Conservation (phyloP, 2,113 vertebrate species). For the Beaufortia kweichowensis region DNA sequence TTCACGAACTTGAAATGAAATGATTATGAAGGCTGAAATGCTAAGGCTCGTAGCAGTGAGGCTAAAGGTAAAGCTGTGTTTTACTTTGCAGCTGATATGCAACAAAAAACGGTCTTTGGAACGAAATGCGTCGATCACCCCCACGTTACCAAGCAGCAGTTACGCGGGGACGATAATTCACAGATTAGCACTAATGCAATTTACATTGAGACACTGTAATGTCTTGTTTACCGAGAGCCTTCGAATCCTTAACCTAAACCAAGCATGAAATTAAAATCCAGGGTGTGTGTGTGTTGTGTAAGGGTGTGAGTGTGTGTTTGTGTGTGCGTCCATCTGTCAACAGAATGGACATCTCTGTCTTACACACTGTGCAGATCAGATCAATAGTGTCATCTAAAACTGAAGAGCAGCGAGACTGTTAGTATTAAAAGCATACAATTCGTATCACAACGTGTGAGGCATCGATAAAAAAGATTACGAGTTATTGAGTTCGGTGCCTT, state of each 20-base stretch:
- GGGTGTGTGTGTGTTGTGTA: conserved; percentile 37
- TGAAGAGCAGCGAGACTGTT: conserved; percentile 55
- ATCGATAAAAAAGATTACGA: conserved; percentile 56
- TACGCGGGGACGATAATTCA: conserved; percentile 32
- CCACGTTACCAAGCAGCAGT: conserved; percentile 34
- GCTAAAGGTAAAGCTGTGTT: conserved; percentile 45
- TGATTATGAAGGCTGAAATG: conserved; percentile 20
- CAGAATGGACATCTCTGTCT: conserved; percentile 40
- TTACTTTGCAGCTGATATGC: background rate
- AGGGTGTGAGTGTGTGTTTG: conserved; percentile 29
- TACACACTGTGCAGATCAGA: conserved; percentile 39
- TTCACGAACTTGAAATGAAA: background rate
- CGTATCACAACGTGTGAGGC: conserved; percentile 73
- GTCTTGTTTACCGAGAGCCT: conserved; percentile 14
- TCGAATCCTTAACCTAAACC: conserved; percentile 27
- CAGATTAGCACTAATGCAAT: conserved; percentile 17
- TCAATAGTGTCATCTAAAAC: conserved; percentile 62
- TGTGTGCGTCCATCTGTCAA: conserved; percentile 44
- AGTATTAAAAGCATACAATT: conserved; percentile 67
- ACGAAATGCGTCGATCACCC: conserved; percentile 65
- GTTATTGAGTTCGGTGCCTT: conserved; percentile 60
- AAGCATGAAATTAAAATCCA: conserved; percentile 40
- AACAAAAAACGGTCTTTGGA: conserved; percentile 66
- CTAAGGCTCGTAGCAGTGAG: conserved; percentile 37
- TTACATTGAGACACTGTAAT: conserved; percentile 12